Conservation (phyloP, 2,888 invertebrate species). For the Drosophila setosimentum region DNA sequence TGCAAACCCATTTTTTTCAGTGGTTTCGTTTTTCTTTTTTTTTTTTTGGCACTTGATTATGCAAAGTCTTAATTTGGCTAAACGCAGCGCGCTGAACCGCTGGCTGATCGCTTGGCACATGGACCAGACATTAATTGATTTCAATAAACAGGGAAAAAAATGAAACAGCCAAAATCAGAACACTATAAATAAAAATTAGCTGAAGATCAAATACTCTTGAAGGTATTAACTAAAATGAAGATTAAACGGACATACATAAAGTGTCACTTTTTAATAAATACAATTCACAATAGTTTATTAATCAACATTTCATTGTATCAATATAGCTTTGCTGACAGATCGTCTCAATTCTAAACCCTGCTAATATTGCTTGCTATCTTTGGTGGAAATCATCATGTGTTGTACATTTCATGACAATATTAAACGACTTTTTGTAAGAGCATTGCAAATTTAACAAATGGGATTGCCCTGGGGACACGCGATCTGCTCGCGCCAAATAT, state of each 20-base stretch:
- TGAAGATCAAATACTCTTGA: slow-evolving; percentile 8
- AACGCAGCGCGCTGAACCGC: slow-evolving; percentile 19
- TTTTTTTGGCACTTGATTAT: slow-evolving; percentile 65
- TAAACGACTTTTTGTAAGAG: slow-evolving; percentile 6
- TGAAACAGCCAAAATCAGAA: neutral
- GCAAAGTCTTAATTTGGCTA: slow-evolving; percentile 73
- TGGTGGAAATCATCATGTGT: too few relatives aligned
- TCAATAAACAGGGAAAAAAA: slow-evolving; percentile 31
- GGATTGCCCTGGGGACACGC: slow-evolving; percentile 50
- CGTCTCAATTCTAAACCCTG: neutral
- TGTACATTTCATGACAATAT: neutral
- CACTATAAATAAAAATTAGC: neutral
- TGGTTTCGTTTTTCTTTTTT: slow-evolving; percentile 17
- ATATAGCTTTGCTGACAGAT: neutral
- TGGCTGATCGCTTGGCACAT: slow-evolving; percentile 31
- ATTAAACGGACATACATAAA: neutral
- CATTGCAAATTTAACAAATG: slow-evolving; percentile 14
- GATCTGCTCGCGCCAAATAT: slow-evolving; percentile 71
- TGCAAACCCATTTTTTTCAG: slow-evolving; percentile 26
- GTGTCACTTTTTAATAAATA: neutral
- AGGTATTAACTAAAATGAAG: neutral
- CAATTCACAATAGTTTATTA: too few relatives aligned
- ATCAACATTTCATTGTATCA: too few relatives aligned
- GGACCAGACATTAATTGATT: slow-evolving; percentile 40
- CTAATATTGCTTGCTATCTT: neutral